Evolutionary conservation across 2,888 invertebrate species (phyloP).

Genomic region (Melanargia galathea): DNA sequence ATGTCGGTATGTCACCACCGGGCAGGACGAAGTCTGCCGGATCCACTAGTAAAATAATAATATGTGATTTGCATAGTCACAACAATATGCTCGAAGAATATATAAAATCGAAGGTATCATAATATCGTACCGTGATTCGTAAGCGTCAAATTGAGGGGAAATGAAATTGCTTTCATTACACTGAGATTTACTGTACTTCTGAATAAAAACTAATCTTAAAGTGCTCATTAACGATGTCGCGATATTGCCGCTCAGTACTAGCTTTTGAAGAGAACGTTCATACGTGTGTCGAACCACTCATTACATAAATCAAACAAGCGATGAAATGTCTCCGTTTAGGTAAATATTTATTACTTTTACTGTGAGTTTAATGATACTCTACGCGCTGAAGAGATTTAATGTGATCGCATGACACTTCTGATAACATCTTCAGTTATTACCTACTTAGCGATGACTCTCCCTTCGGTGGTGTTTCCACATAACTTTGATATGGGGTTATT

Average conservation of each 20-base stretch:
- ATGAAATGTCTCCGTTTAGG: background rate
- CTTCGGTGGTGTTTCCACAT: too few relatives aligned
- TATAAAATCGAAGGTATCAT: too few relatives aligned
- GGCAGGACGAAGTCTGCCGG: too few relatives aligned
- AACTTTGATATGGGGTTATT: too few relatives aligned
- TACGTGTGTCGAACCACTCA: conserved; percentile 13
- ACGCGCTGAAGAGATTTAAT: conserved; percentile 31
- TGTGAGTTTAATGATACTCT: conserved; percentile 31
- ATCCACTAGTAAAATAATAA: too few relatives aligned
- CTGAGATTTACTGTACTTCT: conserved; percentile 12
- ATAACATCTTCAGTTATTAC: conserved; percentile 17
- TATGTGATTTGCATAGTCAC: too few relatives aligned
- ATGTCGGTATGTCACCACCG: too few relatives aligned
- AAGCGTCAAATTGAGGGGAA: too few relatives aligned
- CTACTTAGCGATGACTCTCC: conserved; percentile 11
- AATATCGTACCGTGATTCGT: too few relatives aligned
- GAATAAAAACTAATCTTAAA: conserved; percentile 25
- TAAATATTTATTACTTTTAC: background rate
- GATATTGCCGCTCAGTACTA: conserved; percentile 28
- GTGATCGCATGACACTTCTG: conserved; percentile 37
- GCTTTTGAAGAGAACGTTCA: conserved; percentile 31
- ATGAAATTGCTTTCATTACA: background rate
- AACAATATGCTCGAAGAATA: too few relatives aligned
- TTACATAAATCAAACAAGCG: conserved; percentile 21
- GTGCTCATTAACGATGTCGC: conserved; percentile 28